Base-by-base conservation (phyloP, 2,888 invertebrate species). In the Xanthorhoe spadicearia region DNA sequence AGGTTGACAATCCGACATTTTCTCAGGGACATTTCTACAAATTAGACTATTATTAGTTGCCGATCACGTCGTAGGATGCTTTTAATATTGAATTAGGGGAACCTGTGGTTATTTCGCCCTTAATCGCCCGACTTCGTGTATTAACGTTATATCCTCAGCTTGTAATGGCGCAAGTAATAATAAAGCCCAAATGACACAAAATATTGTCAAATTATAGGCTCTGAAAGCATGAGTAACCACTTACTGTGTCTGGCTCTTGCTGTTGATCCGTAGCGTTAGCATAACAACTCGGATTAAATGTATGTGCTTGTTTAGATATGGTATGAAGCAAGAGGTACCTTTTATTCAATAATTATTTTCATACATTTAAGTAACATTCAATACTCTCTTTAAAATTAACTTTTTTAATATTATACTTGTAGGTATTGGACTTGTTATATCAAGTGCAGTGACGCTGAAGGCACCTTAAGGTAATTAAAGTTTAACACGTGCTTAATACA, bases 201-300 rank as follows among this genome's bases (percentile, higher is more conserved):
- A 92, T 92, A 93, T 92, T 93, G 92, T 92, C 91, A 93, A 93
- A 93, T 93, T 93, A 93, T 93, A 92, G 92, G 88, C 86, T 90
- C 87, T 89, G 91, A 89, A 90, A 88, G 88, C 86, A 89, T 88
- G 92, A 90, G 89, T 87, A 88, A 89, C 92, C 92, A 92, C 92
- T 93, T 90, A 92, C 88, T 83, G 76, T 79, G 90, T 88, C 88
- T 86, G 89, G 51, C 53, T 55, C 54, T 66, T 54, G 66, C 83
- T 74, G 88, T 84, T 87, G 89, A 89, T 91, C 90, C 66, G 89
- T 87, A 92, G 71, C 80, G 91, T 86, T 84, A 72, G 83, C 85
- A 86, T 58, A 70, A 62, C 13, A 43, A 13, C 38, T 43, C 13
- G 13, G 13, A 32, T 7, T 32, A 2, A 10, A 43, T 13, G 13